Percentiles rank a stretch among this genome's conserved stretches.
Evolutionary conservation across 2,113 vertebrate species (phyloP).

Genomic region (Xiphophorus couchianus): DNA sequence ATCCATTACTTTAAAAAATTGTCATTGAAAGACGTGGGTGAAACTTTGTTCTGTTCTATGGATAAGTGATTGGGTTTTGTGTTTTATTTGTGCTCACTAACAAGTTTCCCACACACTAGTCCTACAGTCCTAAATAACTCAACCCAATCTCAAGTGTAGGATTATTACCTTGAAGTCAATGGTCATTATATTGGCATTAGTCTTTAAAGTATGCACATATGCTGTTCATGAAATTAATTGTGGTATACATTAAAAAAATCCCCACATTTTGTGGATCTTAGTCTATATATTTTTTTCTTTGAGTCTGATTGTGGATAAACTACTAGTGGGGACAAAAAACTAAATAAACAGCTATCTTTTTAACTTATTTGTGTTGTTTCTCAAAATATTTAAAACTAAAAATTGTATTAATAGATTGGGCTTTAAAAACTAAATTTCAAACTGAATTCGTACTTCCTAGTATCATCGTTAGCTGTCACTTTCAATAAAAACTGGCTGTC

Average conservation of each 20-base stretch:
- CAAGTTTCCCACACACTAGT: conserved; percentile 61
- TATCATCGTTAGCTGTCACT: background rate
- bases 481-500: background rate
- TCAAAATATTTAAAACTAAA: background rate
- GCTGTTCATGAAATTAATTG: conserved; percentile 75
- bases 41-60: conserved; percentile 72
- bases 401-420: background rate
- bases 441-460: background rate
- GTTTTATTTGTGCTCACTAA: conserved; percentile 79
- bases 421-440: background rate
- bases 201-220: conserved; percentile 76
- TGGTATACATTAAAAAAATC: conserved; percentile 77
- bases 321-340: conserved; percentile 70
- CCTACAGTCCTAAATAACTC: conserved; percentile 51
- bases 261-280: conserved; percentile 76
- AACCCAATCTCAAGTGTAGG: conserved; percentile 53
- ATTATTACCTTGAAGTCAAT: conserved; percentile 55
- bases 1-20: conserved; percentile 48
- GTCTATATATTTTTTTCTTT: conserved; percentile 71
- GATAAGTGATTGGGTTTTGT: conserved; percentile 73
- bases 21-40: conserved; percentile 59
- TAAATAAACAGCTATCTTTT: conserved; percentile 80
- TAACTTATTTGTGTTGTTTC: conserved; percentile 32
- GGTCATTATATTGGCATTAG: conserved; percentile 75
- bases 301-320: conserved; percentile 76